These are phyloP conservation scores for Seriola quinqueradiata DNA, from an alignment of 2,113 vertebrate species.

Conservation along the genomic window DNA sequence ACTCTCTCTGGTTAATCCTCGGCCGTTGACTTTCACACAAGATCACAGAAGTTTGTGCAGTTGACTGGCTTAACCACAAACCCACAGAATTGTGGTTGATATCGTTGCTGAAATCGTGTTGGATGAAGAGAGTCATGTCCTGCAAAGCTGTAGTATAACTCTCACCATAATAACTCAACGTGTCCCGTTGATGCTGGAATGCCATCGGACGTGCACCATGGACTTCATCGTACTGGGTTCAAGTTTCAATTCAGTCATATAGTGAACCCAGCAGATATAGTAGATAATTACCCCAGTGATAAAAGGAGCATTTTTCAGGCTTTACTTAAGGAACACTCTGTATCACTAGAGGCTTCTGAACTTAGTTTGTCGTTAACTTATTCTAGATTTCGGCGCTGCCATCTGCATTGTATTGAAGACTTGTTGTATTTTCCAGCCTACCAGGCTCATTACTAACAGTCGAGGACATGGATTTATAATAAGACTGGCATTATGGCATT, in stretches of 20 bases:
- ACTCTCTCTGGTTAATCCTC: background rate
- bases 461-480: background rate
- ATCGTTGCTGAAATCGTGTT: background rate
- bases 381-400: background rate
- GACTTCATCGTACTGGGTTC: background rate
- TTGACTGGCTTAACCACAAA: background rate
- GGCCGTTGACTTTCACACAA: background rate
- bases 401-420: background rate
- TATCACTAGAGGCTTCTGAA: no score
- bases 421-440: background rate
- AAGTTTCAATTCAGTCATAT: background rate
- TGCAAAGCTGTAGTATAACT: background rate
- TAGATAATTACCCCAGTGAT: slow-evolving; percentile 24
- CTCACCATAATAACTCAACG: background rate
- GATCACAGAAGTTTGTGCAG: background rate
- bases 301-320: background rate
- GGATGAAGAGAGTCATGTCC: background rate
- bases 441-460: background rate
- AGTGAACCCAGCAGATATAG: background rate
- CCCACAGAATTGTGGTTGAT: background rate
- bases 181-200: background rate
- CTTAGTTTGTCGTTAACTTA: background rate
- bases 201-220: no score
- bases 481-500: no score
- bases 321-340: no score